phyloP scores from a whole-genome alignment of 2,888 invertebrate species.

The Caenorhabditis sp. region DNA sequence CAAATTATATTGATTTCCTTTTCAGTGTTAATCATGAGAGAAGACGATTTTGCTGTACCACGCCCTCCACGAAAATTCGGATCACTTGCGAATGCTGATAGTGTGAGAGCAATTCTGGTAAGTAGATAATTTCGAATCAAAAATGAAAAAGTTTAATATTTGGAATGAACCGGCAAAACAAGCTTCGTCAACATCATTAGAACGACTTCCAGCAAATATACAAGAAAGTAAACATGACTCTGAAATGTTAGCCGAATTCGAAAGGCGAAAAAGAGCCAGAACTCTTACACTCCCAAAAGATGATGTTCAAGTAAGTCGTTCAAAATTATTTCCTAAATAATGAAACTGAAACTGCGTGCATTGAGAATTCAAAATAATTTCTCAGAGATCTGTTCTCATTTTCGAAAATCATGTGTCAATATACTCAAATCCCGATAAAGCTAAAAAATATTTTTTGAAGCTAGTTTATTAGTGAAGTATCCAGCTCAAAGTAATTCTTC shows the following conservation, averaged over 20 bases:
- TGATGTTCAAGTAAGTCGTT: slow-evolving; percentile 79
- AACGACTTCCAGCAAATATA: slow-evolving; percentile 42
- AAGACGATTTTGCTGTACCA: slow-evolving; percentile 35
- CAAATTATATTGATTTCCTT: too few species aligned
- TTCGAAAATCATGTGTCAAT: slow-evolving; percentile 81
- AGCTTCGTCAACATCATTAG: slow-evolving; percentile 17
- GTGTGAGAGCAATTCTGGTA: slow-evolving; percentile 42
- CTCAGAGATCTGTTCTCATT: slow-evolving; percentile 94
- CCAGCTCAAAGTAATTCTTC: too few species aligned
- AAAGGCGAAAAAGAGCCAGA: slow-evolving; percentile 86
- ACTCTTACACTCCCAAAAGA: slow-evolving; percentile 97
- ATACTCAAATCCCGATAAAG: too few species aligned
- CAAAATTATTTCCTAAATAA: too few species aligned
- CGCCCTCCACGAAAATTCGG: slow-evolving; percentile 40
- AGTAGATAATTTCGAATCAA: background rate
- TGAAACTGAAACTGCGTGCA: slow-evolving; percentile 85
- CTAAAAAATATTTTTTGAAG: too few species aligned
- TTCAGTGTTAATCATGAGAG: slow-evolving; percentile 22
- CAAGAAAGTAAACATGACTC: slow-evolving; percentile 39
- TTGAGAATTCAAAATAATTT: slow-evolving; percentile 94
- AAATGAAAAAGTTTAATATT: too few species aligned
- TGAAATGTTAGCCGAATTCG: slow-evolving; percentile 88
- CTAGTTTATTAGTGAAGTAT: too few species aligned
- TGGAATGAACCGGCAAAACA: slow-evolving; percentile 17
- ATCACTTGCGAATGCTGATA: slow-evolving; percentile 45